Percentiles rank a stretch among this genome's conserved stretches.
Conservation (phyloP, 2,797 vertebrate genomes). For the Remorina albescens region DNA sequence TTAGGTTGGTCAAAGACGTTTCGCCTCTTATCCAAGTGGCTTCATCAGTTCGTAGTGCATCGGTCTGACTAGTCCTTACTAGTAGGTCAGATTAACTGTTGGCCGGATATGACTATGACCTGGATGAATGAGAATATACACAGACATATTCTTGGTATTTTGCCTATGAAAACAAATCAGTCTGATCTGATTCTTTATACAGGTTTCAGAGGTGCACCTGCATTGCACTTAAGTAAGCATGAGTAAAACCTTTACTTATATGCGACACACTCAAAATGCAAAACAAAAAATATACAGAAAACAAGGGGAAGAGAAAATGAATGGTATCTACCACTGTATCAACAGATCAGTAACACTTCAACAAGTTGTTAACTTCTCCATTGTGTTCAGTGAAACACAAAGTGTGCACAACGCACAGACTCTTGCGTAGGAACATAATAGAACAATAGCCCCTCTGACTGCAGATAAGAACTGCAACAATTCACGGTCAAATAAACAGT, state of each 20-base stretch:
- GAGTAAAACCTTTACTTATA: constrained; percentile 14
- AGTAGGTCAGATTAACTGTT: too few species aligned
- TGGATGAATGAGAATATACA: too few species aligned
- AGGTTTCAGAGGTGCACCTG: constrained; percentile 6
- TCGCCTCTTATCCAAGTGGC: too few species aligned
- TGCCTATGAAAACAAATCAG: constrained; percentile 11
- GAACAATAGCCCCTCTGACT: constrained; percentile 78
- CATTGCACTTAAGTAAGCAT: constrained; percentile 5
- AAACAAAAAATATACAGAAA: constrained; percentile 27
- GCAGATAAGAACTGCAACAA: constrained; percentile 81
- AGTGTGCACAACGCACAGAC: constrained; percentile 64
- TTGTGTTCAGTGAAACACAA: constrained; percentile 78
- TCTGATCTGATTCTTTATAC: neutral
- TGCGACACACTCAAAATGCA: constrained; percentile 2
- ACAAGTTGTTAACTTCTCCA: constrained; percentile 76
- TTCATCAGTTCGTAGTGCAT: too few species aligned
- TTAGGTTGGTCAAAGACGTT: too few species aligned
- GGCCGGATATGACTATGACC: too few species aligned
- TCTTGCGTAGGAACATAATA: constrained; percentile 73
- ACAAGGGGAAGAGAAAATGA: constrained; percentile 53
- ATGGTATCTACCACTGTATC: constrained; percentile 72
- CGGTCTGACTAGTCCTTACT: too few species aligned
- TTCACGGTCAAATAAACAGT: constrained; percentile 84
- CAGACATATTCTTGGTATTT: neutral
- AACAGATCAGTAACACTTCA: constrained; percentile 82